A percentile compares a stretch with the other conserved stretches of the same genome.
phyloP scores from a whole-genome alignment of 2,888 invertebrate species.

The Cryptocheilus praepositus region DNA sequence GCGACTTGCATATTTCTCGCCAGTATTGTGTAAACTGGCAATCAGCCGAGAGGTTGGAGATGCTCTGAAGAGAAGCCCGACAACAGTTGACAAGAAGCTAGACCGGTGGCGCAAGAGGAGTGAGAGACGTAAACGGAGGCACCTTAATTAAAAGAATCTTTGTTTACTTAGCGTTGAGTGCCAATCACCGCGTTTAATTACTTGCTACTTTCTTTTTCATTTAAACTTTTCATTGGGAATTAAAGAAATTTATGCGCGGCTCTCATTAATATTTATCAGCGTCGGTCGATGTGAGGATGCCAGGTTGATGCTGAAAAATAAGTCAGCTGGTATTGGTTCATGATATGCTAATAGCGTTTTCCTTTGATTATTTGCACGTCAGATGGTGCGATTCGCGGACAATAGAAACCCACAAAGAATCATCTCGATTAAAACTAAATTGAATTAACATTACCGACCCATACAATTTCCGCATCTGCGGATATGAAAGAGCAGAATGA shows the following conservation, averaged over 20 bases:
- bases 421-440: too few species aligned
- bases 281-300: constrained; percentile 28
- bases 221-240: constrained; percentile 61
- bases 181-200: constrained; percentile 62
- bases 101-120: not conserved
- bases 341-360: constrained; percentile 41
- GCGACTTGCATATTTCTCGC: not conserved
- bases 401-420: too few species aligned
- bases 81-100: not conserved
- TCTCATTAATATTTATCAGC: constrained; percentile 64
- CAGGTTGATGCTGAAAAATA: constrained; percentile 37
- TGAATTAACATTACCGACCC: too few species aligned
- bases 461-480: too few species aligned
- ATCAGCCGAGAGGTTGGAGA: constrained; percentile 10
- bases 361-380: constrained; percentile 19
- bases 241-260: constrained; percentile 53
- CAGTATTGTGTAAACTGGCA: too few species aligned
- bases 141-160: constrained; percentile 55
- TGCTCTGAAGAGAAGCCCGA: constrained; percentile 20
- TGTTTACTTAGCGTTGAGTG: constrained; percentile 44
- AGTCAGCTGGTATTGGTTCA: constrained; percentile 37
- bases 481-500: not conserved
- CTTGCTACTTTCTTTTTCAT: constrained; percentile 60
- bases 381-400: too few species aligned
- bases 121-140: constrained; percentile 24